phyloP scores from a whole-genome alignment of 2,888 invertebrate species.

The Nemotelus nigrinus region DNA sequence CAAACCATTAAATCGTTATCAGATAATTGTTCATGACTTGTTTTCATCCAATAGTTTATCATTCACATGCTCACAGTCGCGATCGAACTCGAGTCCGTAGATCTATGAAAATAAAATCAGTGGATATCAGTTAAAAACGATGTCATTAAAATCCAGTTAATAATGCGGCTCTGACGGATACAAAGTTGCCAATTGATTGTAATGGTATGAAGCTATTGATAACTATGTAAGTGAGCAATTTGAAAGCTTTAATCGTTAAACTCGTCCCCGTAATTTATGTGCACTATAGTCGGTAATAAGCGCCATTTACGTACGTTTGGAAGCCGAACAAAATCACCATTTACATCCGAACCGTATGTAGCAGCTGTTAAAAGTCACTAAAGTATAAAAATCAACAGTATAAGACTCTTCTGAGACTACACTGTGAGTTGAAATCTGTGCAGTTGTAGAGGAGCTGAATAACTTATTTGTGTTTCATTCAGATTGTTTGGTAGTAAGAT shows the following conservation, averaged over 20 bases:
- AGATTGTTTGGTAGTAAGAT: too few relatives aligned
- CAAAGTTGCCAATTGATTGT: slow-evolving; percentile 37
- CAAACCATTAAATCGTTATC: too few relatives aligned
- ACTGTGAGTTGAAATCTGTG: not conserved
- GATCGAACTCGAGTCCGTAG: not conserved
- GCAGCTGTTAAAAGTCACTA: not conserved
- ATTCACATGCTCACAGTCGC: too few relatives aligned
- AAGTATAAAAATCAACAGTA: not conserved
- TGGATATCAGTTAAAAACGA: slow-evolving; percentile 18
- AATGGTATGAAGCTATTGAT: slow-evolving; percentile 29
- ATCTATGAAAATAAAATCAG: slow-evolving; percentile 24
- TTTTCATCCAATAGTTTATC: too few relatives aligned
- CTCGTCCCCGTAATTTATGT: slow-evolving; percentile 47
- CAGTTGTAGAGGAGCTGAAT: too few relatives aligned
- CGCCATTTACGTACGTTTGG: slow-evolving; percentile 48
- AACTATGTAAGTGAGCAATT: slow-evolving; percentile 42
- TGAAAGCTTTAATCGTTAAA: slow-evolving; percentile 36
- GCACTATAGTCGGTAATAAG: slow-evolving; percentile 48
- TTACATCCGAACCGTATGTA: slow-evolving; percentile 5
- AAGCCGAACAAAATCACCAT: slow-evolving; percentile 39
- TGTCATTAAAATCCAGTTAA: slow-evolving; percentile 40
- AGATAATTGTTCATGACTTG: too few relatives aligned
- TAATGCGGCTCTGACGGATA: slow-evolving; percentile 31
- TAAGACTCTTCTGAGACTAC: not conserved
- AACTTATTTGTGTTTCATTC: too few relatives aligned